Percentiles rank a stretch among this genome's conserved stretches.
phyloP scores from a whole-genome alignment of 2,888 invertebrate genomes.

The Drosophila austrosaltans region DNA sequence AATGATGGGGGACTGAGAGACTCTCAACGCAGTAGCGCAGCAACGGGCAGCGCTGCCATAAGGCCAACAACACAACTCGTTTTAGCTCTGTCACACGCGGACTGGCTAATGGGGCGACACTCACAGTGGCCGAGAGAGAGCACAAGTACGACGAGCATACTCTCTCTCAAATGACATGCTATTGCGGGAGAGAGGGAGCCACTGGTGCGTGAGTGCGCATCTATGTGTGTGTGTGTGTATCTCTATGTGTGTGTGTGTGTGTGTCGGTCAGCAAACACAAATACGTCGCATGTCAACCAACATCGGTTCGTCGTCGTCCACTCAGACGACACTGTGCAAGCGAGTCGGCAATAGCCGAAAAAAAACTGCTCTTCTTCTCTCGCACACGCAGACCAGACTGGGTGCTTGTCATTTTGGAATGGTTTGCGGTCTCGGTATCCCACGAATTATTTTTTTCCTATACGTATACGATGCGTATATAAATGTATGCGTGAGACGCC shows the following conservation, averaged over 20 bases:
- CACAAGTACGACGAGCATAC: constrained; percentile 37
- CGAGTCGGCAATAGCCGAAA: constrained; percentile 44
- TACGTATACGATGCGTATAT: constrained; percentile 15
- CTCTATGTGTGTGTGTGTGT: constrained; percentile 31
- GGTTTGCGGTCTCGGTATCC: constrained; percentile 33
- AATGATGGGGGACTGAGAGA: constrained; percentile 8
- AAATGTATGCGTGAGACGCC: constrained; percentile 3
- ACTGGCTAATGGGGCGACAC: constrained; percentile 65
- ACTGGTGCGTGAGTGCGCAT: constrained; percentile 51
- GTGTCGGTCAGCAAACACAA: constrained; percentile 70
- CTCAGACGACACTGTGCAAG: constrained; percentile 75
- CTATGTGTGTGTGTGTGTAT: constrained; percentile 28
- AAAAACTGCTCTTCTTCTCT: constrained; percentile 33
- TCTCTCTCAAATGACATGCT: constrained; percentile 62
- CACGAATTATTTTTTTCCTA: constrained; percentile 47
- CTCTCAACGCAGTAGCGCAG: constrained; percentile 17
- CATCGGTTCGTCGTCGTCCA: constrained; percentile 63
- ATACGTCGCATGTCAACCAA: constrained; percentile 80
- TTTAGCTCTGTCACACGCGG: constrained; percentile 80
- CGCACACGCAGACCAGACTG: constrained; percentile 19
- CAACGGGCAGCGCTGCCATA: constrained; percentile 31
- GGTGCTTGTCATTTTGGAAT: constrained; percentile 27
- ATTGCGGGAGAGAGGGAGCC: constrained; percentile 21
- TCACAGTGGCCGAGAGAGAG: constrained; percentile 39
- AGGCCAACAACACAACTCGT: constrained; percentile 55